A percentile compares a stretch with the other conserved stretches of the same genome.
These are phyloP conservation scores for Acrossocheilus fasciatus DNA, from an alignment of 2,797 vertebrate species.

Conservation along the genomic window DNA sequence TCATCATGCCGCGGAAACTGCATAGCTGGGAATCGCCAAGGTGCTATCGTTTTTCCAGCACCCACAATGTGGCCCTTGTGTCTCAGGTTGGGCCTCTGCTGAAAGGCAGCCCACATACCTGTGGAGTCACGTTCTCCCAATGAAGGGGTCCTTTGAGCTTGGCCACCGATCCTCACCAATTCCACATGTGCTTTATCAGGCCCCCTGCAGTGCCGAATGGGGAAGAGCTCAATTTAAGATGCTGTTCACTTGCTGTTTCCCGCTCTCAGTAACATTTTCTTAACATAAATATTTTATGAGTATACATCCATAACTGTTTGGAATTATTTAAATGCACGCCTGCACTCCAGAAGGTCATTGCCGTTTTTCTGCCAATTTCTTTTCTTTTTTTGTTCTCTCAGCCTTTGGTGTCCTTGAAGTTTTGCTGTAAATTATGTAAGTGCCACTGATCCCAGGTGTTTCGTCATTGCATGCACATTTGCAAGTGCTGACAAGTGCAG, in stretches of 20 bases:
- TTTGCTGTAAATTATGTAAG: slow-evolving; percentile 23
- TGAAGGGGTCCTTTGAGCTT: slow-evolving; percentile 51
- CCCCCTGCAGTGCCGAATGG: slow-evolving; percentile 37
- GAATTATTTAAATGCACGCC: slow-evolving; percentile 9
- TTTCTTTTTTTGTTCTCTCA: background rate
- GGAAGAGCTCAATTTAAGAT: slow-evolving; percentile 23
- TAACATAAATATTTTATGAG: background rate
- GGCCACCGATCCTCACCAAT: slow-evolving; percentile 21
- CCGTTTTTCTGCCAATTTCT: background rate
- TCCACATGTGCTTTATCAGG: slow-evolving; percentile 54
- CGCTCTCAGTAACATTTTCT: background rate
- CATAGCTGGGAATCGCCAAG: slow-evolving; percentile 75
- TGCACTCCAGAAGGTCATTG: background rate
- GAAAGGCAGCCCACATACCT: slow-evolving; percentile 56
- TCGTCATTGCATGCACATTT: slow-evolving; percentile 18
- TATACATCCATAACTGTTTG: background rate
- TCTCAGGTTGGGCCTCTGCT: slow-evolving; percentile 67
- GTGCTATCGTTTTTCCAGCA: slow-evolving; percentile 77
- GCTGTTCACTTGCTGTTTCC: slow-evolving; percentile 1
- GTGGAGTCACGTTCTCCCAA: slow-evolving; percentile 45
- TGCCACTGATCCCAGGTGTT: slow-evolving; percentile 27
- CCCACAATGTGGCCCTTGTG: slow-evolving; percentile 82
- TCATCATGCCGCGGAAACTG: slow-evolving; percentile 73
- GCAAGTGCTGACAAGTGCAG: slow-evolving; percentile 12
- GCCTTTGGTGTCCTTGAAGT: slow-evolving; percentile 16